Evolutionary conservation across 2,113 vertebrate genomes (phyloP).

Genomic region (Pteruthius melanotis): DNA sequence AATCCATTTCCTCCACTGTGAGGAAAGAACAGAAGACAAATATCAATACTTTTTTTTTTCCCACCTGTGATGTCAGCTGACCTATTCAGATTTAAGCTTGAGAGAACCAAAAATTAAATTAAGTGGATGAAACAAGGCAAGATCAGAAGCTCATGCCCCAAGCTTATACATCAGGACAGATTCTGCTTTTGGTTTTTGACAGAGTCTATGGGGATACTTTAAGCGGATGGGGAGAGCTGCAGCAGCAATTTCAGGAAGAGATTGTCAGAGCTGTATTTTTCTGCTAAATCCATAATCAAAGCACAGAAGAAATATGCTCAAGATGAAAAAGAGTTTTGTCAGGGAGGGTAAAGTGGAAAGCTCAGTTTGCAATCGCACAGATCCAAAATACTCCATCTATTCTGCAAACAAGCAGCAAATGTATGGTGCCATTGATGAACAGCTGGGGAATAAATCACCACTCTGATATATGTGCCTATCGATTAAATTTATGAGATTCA

Average conservation of each 20-base stretch:
- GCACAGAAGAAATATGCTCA: not conserved
- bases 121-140: not conserved
- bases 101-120: not conserved
- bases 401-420: not conserved
- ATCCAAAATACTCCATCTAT: not conserved
- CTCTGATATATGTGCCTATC: not conserved
- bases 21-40: not conserved
- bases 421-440: not conserved
- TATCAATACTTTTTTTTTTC: not conserved
- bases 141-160: not conserved
- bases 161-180: not conserved
- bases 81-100: not conserved
- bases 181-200: not conserved
- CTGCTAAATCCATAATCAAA: not conserved
- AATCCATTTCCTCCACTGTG: not conserved
- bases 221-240: not conserved
- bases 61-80: not conserved
- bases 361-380: not conserved
- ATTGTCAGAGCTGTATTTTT: not conserved
- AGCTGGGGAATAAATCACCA: conserved; percentile 5
- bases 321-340: not conserved
- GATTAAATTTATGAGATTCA: not conserved
- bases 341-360: not conserved
- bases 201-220: not conserved
- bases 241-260: not conserved